Evolutionary conservation across 2,888 invertebrate species (phyloP), one percentile per base, ranked within the genome.

Genomic region (Piscicola geometra): DNA sequence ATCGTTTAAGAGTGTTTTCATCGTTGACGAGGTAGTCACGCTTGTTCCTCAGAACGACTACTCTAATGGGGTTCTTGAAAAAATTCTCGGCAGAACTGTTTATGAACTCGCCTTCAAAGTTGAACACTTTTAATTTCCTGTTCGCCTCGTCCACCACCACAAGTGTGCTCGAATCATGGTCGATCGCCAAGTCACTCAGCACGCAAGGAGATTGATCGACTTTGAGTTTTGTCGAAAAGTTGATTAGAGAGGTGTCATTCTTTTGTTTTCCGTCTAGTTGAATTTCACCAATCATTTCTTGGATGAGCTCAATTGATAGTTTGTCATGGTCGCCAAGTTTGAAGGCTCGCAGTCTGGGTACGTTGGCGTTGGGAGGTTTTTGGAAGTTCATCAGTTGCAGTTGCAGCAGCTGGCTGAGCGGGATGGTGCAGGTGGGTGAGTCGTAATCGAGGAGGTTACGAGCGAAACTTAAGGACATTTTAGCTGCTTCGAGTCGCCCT

Each of bases 141-240:
- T 80, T 80, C 75, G 79, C 78, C 18, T 78, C 52, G 74, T 80
- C 80, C 15, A 76, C 76, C n/a, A 80, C 78, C 0, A 79, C 71
- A 1, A 78, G 56, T 15, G 76, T 68, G 70, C 77, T 71, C 25
- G 75, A 68, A 25, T 72, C 77, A n/a, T 75, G 72, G 28, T 80
- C 77, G 5, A 78, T 41, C 30, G 75, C 52, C 35, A 80, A 41
- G 73, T 80, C 80, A 56, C 79, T 78, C 25, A 80, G 32, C 30
- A 78, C 78, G 60, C 77, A 77, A 21, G 72, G 69, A 28, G 32
- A 15, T 30, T 71, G 70, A 41, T 78, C 78, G 12, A 18, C 50
- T 3, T 72, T 73, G 1, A 75, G 41, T 36, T 75, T 70, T 0
- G 69, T 35, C 5, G 77, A 74, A 67, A 80, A 78, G 32, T 35